Evolutionary conservation across 2,113 vertebrate genomes (phyloP).

Genomic region (Serinus canaria): DNA sequence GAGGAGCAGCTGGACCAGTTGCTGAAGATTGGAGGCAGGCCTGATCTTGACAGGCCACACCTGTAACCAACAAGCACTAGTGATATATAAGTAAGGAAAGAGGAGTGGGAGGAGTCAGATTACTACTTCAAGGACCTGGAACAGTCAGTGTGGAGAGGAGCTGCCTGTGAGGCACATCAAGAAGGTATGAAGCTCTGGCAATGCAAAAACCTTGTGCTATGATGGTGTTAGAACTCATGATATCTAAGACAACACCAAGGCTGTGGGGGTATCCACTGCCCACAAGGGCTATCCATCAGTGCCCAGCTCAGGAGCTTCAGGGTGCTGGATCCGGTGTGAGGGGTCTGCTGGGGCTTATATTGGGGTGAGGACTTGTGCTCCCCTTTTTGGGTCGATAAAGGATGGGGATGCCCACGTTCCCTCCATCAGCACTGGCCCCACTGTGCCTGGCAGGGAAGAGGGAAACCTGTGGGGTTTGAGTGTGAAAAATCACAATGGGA

Average conservation of each 20-base stretch:
- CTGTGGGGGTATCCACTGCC: not conserved
- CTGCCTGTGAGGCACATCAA: too few species aligned
- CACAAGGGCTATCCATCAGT: not conserved
- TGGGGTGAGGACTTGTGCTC: not conserved
- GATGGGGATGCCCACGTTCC: fast-evolving
- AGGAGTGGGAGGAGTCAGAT: too few species aligned
- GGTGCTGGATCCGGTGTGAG: not conserved
- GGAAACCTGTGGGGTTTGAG: not conserved
- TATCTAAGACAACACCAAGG: not conserved
- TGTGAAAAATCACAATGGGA: not conserved
- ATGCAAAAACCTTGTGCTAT: too few species aligned
- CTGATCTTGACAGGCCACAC: too few species aligned
- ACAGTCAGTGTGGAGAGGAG: too few species aligned
- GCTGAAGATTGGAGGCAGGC: too few species aligned
- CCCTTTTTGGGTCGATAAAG: not conserved
- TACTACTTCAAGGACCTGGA: too few species aligned
- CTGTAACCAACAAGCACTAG: too few species aligned
- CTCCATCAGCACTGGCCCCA: not conserved
- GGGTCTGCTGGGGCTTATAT: fast-evolving
- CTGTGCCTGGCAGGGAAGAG: not conserved
- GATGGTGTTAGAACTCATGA: too few species aligned
- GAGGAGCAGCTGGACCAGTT: too few species aligned
- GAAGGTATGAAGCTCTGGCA: too few species aligned
- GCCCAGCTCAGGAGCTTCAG: fast-evolving
- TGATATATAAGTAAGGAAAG: too few species aligned